These are phyloP conservation scores for Aegypius monachus DNA, from an alignment of 2,113 vertebrate species.

Conservation along the genomic window DNA sequence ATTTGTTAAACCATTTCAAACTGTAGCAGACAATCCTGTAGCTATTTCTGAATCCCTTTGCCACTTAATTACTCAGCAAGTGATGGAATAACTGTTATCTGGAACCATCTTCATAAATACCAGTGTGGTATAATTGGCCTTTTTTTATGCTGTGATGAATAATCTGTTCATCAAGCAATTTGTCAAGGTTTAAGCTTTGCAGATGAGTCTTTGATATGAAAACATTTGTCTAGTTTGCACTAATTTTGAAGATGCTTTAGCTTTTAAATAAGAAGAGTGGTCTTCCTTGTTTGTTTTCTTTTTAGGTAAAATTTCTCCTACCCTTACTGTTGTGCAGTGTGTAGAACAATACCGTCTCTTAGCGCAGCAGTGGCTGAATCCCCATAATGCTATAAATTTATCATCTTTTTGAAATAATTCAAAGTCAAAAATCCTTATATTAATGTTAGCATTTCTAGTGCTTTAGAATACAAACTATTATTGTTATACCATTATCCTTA, in stretches of 20 bases:
- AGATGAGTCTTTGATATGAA: background rate
- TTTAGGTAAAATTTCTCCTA: background rate
- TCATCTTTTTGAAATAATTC: background rate
- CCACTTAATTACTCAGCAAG: background rate
- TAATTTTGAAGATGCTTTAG: background rate
- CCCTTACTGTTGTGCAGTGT: background rate
- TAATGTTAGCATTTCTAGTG: background rate
- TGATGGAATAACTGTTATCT: background rate
- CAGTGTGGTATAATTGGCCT: background rate
- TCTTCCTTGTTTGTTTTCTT: background rate
- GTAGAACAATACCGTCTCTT: background rate
- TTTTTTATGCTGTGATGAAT: background rate
- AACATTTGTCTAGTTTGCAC: background rate
- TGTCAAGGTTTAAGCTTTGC: background rate
- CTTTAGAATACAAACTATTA: background rate
- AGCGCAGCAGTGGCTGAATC: background rate
- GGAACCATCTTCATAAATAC: background rate
- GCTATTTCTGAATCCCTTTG: background rate
- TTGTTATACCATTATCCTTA: background rate
- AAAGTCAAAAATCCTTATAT: background rate
- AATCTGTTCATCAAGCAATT: background rate
- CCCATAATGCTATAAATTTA: background rate
- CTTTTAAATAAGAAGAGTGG: background rate
- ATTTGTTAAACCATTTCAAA: background rate
- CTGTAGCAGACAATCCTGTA: background rate